phyloP scores from a whole-genome alignment of 2,888 invertebrate genomes.

The Plusia festucae region DNA sequence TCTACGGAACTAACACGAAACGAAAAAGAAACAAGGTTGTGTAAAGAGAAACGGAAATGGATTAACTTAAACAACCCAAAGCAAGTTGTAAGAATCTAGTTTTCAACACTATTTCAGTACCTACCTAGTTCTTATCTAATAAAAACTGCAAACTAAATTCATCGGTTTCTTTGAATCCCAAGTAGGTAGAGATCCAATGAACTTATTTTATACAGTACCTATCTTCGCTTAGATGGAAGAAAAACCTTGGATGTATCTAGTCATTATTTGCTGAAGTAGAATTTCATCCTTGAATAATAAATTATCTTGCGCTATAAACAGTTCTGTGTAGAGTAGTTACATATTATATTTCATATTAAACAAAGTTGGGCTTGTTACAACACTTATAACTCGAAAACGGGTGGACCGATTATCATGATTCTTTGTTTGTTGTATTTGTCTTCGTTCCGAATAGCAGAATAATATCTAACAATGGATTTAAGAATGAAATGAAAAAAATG shows the following conservation, averaged over 20 bases:
- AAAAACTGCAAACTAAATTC: neutral
- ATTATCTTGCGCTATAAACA: too few relatives aligned
- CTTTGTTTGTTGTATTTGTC: too few relatives aligned
- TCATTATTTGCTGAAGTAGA: neutral
- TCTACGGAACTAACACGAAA: constrained; percentile 21
- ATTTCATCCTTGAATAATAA: too few relatives aligned
- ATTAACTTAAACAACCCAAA: constrained; percentile 34
- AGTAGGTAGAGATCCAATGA: neutral
- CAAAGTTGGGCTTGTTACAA: too few relatives aligned
- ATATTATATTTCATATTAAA: too few relatives aligned
- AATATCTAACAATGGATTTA: too few relatives aligned
- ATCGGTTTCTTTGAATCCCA: neutral
- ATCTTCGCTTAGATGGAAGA: neutral
- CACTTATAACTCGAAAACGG: too few relatives aligned
- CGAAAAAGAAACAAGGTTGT: constrained; percentile 21
- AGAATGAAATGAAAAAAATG: too few relatives aligned
- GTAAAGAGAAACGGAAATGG: constrained; percentile 19
- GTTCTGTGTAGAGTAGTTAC: too few relatives aligned
- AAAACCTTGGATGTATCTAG: neutral
- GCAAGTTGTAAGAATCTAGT: constrained; percentile 11
- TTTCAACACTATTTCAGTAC: constrained; percentile 8
- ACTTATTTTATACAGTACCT: neutral
- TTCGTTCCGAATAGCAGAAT: too few relatives aligned
- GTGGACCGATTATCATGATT: too few relatives aligned
- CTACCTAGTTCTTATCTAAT: neutral